A percentile compares a stretch with the other conserved stretches of the same genome.
phyloP scores from a whole-genome alignment of 1,140 invertebrate genomes.

The Hyles euphorbiae region DNA sequence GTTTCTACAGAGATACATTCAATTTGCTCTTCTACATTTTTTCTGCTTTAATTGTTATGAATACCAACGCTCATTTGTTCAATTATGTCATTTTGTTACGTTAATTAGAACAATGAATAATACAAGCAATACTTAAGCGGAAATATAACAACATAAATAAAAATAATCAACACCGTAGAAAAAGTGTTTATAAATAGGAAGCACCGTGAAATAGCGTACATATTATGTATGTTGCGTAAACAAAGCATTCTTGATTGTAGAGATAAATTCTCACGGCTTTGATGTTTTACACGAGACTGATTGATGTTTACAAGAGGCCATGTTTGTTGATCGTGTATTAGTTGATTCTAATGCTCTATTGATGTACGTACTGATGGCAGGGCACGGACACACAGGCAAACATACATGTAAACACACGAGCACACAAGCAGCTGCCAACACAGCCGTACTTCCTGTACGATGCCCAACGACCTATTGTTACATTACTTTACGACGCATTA shows the following conservation, averaged over 20 bases:
- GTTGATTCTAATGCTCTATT: background rate
- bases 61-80: too few species aligned
- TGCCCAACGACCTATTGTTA: slow-evolving; percentile 52
- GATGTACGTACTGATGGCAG: background rate
- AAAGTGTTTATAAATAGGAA: background rate
- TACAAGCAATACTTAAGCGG: too few species aligned
- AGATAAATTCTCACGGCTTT: slow-evolving; percentile 10
- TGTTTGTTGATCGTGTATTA: slow-evolving; percentile 4
- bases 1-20: too few species aligned
- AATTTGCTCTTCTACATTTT: too few species aligned
- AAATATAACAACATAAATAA: background rate
- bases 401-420: background rate
- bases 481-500: slow-evolving; percentile 34
- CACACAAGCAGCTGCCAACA: slow-evolving; percentile 39
- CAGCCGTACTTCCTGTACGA: slow-evolving; percentile 48
- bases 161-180: background rate
- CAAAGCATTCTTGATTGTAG: slow-evolving; percentile 8
- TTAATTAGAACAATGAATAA: too few species aligned
- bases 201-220: background rate
- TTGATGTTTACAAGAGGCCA: slow-evolving; percentile 1
- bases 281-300: slow-evolving; percentile 5
- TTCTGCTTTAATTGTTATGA: too few species aligned
- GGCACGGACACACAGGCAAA: background rate
- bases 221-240: slow-evolving; percentile 8
- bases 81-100: too few species aligned